Evolutionary conservation across 2,797 vertebrate genomes (phyloP).

Genomic region (Anguilla anguilla): DNA sequence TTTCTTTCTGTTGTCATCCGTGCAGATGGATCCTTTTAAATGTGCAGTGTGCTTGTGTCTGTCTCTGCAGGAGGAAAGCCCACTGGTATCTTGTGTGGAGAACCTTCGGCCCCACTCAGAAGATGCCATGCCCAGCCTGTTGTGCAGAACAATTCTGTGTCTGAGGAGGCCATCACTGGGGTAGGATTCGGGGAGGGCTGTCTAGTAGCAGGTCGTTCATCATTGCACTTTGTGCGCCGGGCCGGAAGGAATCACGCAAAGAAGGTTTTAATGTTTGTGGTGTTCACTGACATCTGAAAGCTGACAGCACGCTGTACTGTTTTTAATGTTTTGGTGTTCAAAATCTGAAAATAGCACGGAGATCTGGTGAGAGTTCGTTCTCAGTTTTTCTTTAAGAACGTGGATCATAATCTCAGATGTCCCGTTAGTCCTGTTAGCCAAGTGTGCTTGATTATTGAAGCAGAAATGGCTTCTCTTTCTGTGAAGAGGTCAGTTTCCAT

Average conservation of each 20-base stretch:
- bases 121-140: constrained; percentile 63
- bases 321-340: too few relatives aligned
- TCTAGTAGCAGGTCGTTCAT: neutral
- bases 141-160: constrained; percentile 42
- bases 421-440: too few relatives aligned
- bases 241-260: neutral
- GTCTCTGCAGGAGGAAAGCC: constrained; percentile 71
- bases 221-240: neutral
- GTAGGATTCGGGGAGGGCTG: constrained; percentile 51
- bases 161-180: constrained; percentile 52
- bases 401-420: too few relatives aligned
- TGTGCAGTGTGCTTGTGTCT: constrained; percentile 1
- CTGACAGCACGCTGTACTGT: too few relatives aligned
- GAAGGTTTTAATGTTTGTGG: neutral
- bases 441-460: too few relatives aligned
- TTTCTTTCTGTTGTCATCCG: neutral
- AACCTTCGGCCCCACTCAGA: constrained; percentile 74
- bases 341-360: too few relatives aligned
- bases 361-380: too few relatives aligned
- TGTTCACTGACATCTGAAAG: too few relatives aligned
- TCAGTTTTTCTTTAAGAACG: too few relatives aligned
- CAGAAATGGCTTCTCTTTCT: too few relatives aligned
- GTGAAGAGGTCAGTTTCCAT: too few relatives aligned
- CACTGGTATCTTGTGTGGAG: constrained; percentile 75
- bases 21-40: neutral